Conservation (phyloP, 2,797 vertebrate genomes). For the Pangasius macronema region DNA sequence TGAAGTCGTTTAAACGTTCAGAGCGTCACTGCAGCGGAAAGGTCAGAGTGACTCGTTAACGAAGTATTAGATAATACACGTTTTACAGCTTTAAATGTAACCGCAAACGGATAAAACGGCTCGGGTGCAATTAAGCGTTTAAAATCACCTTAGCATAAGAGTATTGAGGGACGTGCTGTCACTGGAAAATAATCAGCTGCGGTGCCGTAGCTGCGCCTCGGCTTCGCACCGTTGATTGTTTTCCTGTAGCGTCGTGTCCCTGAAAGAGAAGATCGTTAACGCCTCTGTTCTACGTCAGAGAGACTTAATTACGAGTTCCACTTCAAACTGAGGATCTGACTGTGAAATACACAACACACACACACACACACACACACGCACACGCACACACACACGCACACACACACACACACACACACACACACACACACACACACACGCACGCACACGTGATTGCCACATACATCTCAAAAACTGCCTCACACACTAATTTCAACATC, state of each 20-base stretch:
- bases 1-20: not conserved
- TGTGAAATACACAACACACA: not conserved
- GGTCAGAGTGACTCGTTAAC: no score
- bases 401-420: not conserved
- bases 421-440: not conserved
- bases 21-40: not conserved
- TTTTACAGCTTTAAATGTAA: not conserved
- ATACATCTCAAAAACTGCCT: conserved; percentile 18
- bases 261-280: conserved; percentile 9
- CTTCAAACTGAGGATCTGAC: conserved; percentile 26
- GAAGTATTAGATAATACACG: not conserved
- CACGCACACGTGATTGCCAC: conserved; percentile 5
- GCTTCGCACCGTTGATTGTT: no score
- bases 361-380: not conserved
- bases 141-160: no score
- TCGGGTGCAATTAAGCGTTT: not conserved
- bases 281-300: not conserved
- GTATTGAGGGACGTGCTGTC: no score
- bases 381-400: not conserved
- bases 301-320: not conserved
- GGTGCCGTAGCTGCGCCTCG: rapidly evolving
- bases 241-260: no score
- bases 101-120: not conserved
- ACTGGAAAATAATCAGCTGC: not conserved
- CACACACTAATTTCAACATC: conserved; percentile 38